Evolutionary conservation across 2,888 invertebrate species (phyloP).

Genomic region (Thyatira batis): DNA sequence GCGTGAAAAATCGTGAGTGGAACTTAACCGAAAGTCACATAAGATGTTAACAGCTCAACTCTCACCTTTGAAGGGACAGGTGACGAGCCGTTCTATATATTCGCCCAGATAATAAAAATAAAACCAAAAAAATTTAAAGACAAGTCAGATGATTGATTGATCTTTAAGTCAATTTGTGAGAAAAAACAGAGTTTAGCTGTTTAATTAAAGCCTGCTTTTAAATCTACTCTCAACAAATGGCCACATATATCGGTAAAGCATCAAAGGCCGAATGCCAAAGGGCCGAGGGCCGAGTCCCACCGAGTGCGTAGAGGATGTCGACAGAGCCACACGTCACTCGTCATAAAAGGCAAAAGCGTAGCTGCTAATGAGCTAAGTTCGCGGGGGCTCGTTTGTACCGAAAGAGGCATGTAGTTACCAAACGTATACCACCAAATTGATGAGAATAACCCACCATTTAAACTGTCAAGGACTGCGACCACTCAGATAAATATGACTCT

Average conservation of each 20-base stretch:
- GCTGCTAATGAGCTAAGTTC: conserved; percentile 52
- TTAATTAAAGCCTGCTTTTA: conserved; percentile 5
- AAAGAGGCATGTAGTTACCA: conserved; percentile 16
- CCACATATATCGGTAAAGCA: conserved; percentile 17
- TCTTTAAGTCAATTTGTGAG: too few species aligned
- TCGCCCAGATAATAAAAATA: not conserved
- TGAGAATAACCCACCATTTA: not conserved
- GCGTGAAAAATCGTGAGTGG: conserved; percentile 25
- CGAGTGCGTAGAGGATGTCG: conserved; percentile 12
- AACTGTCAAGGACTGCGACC: too few species aligned
- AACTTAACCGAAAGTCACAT: conserved; percentile 22
- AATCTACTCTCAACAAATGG: conserved; percentile 18
- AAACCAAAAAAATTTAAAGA: not conserved
- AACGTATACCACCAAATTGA: conserved; percentile 16
- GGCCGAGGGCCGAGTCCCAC: conserved; percentile 16
- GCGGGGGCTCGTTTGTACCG: conserved; percentile 23
- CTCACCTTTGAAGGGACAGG: conserved; percentile 12
- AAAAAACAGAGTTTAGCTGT: too few species aligned
- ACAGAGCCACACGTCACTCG: conserved; percentile 17
- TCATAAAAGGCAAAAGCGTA: conserved; percentile 32
- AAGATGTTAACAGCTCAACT: conserved; percentile 22
- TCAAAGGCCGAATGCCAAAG: conserved; percentile 20
- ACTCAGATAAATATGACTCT: too few species aligned
- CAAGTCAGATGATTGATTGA: not conserved
- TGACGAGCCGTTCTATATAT: not conserved